A percentile compares a stretch with the other conserved stretches of the same genome.
Conservation (phyloP, 2,888 invertebrate genomes). For the Melieria picta region DNA sequence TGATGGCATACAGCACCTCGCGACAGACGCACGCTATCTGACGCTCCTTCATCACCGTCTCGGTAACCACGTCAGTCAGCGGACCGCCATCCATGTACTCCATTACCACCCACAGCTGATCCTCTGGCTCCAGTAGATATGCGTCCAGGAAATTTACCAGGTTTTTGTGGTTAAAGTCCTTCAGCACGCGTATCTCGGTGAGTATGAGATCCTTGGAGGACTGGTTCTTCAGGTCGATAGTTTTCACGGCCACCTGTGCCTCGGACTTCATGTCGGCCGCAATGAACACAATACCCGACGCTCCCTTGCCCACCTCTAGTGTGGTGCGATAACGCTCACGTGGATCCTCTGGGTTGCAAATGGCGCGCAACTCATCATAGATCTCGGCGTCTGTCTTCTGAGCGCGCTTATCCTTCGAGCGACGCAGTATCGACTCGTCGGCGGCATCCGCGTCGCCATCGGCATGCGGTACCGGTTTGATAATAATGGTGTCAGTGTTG, state of each 20-base stretch:
- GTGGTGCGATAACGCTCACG: slow-evolving; percentile 80
- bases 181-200: slow-evolving; percentile 92
- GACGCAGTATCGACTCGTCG: slow-evolving; percentile 63
- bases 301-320: slow-evolving; percentile 90
- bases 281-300: slow-evolving; percentile 91
- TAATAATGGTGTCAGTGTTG: slow-evolving; percentile 63
- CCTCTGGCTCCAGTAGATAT: slow-evolving; percentile 87
- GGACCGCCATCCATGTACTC: slow-evolving; percentile 95
- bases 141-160: slow-evolving; percentile 95
- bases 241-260: slow-evolving; percentile 91
- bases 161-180: slow-evolving; percentile 92
- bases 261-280: slow-evolving; percentile 80
- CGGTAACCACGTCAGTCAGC: slow-evolving; percentile 95
- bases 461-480: slow-evolving; percentile 55
- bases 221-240: slow-evolving; percentile 94
- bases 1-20: slow-evolving; percentile 88
- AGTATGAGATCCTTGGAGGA: slow-evolving; percentile 95
- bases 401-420: slow-evolving; percentile 62
- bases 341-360: slow-evolving; percentile 87
- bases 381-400: slow-evolving; percentile 68
- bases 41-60: slow-evolving; percentile 95
- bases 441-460: slow-evolving; percentile 65
- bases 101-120: slow-evolving; percentile 97
- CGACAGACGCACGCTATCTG: slow-evolving; percentile 96
- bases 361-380: slow-evolving; percentile 78